Base-by-base conservation (phyloP, 2,888 invertebrate genomes). In the Anoplius nigerrimus region DNA sequence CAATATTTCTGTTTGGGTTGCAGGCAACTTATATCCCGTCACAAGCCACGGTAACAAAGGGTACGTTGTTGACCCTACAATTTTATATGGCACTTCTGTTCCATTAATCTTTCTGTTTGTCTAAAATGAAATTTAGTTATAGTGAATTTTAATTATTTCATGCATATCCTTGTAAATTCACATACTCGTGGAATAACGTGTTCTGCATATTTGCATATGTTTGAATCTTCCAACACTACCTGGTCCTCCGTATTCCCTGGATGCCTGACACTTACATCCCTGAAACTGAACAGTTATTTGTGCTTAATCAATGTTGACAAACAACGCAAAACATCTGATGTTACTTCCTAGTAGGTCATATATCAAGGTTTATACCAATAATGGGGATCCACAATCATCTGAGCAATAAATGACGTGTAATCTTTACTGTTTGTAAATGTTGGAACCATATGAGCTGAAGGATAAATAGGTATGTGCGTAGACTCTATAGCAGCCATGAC, bases 311-410 rank as follows among this genome's bases (percentile, higher is more conserved):
- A 60, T 43, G 66, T 59, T 45, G 16, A 16, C 11, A 45, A 45
- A 16, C 11, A 45, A 11, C 11, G 62, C n/a, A n/a, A n/a, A 43
- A 57, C 18, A 53, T n/a, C n/a, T n/a, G n/a, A 45, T 57, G 42
- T 20, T 42, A 45, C 18, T 62, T 2, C 24, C 34, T 34, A 34
- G 34, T 34, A 34, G 8, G 34, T 34, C 46, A 43, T 48, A 34
- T 27, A 20, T 55, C 16, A 53, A 45, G 34, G 11, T 45, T 67
- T 71, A 66, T 69, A 82, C 80, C 74, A 69, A 59, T 52, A 73
- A 68, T 76, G 76, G 6, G 74, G 71, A 64, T 82, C 82, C 1
- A 79, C 72, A 13, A 82, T 72, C 67, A 71, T 74, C 52, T 82
- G 81, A 52, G 81, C 63, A 8, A 82, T 65, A 20, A 78, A 76